Evolutionary conservation across 2,888 invertebrate species (phyloP).

Genomic region (Blera fallax): DNA sequence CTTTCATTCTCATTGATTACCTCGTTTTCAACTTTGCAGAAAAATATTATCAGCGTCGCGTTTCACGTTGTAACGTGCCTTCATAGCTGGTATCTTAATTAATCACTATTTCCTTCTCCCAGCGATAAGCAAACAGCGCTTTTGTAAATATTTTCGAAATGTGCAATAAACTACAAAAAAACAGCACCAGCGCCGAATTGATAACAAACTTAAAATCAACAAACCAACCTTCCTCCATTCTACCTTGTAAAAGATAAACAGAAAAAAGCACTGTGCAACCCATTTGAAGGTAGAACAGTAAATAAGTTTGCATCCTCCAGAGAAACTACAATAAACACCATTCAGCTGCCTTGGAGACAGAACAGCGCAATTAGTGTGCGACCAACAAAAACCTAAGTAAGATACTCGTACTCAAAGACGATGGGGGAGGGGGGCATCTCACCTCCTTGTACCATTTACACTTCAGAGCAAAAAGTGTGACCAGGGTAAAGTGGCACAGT

Average conservation of each 20-base stretch:
- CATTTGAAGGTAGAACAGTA: constrained; percentile 30
- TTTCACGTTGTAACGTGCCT: not conserved
- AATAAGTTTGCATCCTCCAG: not conserved
- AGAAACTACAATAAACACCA: constrained; percentile 15
- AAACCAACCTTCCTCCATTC: not conserved
- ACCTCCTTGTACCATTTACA: not conserved
- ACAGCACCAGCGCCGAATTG: not conserved
- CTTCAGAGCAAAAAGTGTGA: not conserved
- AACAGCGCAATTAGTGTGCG: constrained; percentile 28
- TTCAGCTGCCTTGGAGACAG: not conserved
- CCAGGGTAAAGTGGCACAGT: constrained; percentile 26
- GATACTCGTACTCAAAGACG: not conserved
- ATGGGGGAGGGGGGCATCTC: not conserved
- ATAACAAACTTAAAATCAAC: constrained; percentile 42
- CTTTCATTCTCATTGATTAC: not conserved
- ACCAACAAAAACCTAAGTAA: not conserved
- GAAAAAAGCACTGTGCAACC: not conserved
- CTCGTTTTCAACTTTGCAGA: too few relatives aligned
- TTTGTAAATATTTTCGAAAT: constrained; percentile 26
- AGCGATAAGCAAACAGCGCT: not conserved
- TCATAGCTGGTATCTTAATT: not conserved
- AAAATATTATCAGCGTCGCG: not conserved
- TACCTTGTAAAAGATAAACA: not conserved
- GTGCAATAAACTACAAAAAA: constrained; percentile 24
- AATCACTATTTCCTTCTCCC: not conserved